These are phyloP conservation scores for Apantesis nais DNA, from an alignment of 2,888 invertebrate genomes.

Conservation along the genomic window DNA sequence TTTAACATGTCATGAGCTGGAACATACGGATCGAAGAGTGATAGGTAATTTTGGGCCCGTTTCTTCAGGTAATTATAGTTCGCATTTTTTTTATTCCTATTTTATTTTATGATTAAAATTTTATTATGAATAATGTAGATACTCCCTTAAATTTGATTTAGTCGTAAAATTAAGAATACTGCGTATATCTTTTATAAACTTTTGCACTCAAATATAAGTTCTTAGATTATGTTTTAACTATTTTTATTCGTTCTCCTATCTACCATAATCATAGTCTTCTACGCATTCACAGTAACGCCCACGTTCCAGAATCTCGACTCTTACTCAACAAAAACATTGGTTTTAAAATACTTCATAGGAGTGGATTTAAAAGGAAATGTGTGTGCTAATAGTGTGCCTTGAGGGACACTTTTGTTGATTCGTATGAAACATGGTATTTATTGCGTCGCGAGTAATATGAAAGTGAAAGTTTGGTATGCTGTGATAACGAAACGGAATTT, in stretches of 20 bases:
- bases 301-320: constrained; percentile 29
- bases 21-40: too few species aligned
- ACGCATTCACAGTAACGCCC: constrained; percentile 14
- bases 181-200: background rate
- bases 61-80: too few species aligned
- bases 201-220: background rate
- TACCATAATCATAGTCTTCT: background rate
- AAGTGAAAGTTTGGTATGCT: constrained; percentile 60
- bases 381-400: constrained; percentile 75
- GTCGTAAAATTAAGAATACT: background rate
- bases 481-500: constrained; percentile 69
- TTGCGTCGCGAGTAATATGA: constrained; percentile 43
- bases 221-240: background rate
- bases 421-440: constrained; percentile 52
- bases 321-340: constrained; percentile 29
- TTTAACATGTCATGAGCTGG: too few species aligned
- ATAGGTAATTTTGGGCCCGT: too few species aligned
- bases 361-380: constrained; percentile 46
- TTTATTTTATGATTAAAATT: background rate
- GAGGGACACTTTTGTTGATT: constrained; percentile 60
- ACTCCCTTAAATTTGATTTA: background rate
- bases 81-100: background rate
- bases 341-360: constrained; percentile 36
- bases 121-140: background rate
- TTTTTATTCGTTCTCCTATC: background rate